phyloP scores from a whole-genome alignment of 2,113 vertebrate species.

The Eretmochelys imbricata region DNA sequence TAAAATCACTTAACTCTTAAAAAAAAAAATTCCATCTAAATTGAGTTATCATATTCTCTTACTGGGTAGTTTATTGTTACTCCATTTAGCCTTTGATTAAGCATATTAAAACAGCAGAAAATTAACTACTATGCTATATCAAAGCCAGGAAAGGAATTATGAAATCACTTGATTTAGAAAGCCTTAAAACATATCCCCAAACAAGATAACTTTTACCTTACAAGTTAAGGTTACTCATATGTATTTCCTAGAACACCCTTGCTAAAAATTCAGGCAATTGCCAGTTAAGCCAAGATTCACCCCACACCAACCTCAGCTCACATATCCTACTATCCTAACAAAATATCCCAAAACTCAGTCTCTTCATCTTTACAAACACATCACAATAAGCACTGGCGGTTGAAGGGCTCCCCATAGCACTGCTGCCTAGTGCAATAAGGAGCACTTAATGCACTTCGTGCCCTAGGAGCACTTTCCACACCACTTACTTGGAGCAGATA shows the following conservation, averaged over 20 bases:
- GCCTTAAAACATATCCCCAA: too few relatives aligned
- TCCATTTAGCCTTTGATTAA: too few relatives aligned
- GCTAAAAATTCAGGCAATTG: neutral
- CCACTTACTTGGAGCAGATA: neutral
- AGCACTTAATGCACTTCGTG: neutral
- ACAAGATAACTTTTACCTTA: too few relatives aligned
- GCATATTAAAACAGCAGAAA: too few relatives aligned
- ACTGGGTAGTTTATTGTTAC: too few relatives aligned
- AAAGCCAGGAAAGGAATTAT: too few relatives aligned
- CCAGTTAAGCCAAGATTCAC: neutral
- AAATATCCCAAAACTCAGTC: neutral
- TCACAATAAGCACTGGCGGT: neutral
- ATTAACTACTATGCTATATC: too few relatives aligned
- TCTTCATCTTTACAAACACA: neutral
- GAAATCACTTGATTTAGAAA: too few relatives aligned
- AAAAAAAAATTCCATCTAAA: neutral
- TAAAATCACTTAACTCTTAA: neutral
- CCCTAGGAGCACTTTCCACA: neutral
- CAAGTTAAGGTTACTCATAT: neutral
- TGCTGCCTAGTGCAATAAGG: neutral
- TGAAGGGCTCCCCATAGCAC: neutral
- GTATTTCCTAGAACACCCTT: neutral
- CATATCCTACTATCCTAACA: too few relatives aligned
- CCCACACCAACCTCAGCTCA: neutral
- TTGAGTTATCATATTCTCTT: neutral